These are phyloP conservation scores for Cotesia congregata DNA, from an alignment of 2,888 invertebrate genomes.

Conservation along the genomic window DNA sequence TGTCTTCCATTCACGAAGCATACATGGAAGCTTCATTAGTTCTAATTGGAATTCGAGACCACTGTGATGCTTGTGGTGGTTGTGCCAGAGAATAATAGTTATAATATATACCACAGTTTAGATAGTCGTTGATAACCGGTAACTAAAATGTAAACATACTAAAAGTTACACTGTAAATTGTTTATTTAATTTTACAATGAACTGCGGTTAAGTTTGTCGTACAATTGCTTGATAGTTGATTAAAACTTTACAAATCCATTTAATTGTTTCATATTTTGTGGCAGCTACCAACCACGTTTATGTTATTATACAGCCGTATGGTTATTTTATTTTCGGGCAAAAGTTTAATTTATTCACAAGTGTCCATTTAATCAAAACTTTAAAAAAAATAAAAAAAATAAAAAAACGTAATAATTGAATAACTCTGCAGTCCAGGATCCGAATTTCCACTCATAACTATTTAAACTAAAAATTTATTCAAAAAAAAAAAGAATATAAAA, in stretches of 20 bases:
- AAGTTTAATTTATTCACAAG: background rate
- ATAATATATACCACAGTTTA: slow-evolving; percentile 32
- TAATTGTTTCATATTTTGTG: slow-evolving; percentile 5
- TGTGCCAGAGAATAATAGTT: slow-evolving; percentile 31
- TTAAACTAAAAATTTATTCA: background rate
- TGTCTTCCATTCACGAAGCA: slow-evolving; percentile 36
- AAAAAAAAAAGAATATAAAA: background rate
- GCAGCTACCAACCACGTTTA: background rate
- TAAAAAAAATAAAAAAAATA: background rate
- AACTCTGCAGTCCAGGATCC: background rate
- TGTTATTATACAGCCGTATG: background rate
- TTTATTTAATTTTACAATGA: slow-evolving; percentile 20
- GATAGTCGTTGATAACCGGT: slow-evolving; percentile 36
- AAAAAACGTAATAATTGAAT: background rate
- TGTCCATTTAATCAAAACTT: background rate
- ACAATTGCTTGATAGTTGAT: slow-evolving; percentile 16
- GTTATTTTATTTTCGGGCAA: background rate
- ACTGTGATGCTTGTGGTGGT: slow-evolving; percentile 42
- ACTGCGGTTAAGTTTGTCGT: slow-evolving; percentile 15
- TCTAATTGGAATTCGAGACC: slow-evolving; percentile 60
- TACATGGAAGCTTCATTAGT: slow-evolving; percentile 52
- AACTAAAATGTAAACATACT: slow-evolving; percentile 24
- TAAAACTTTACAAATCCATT: slow-evolving; percentile 19
- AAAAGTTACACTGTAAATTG: slow-evolving; percentile 14
- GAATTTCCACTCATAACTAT: background rate